Evolutionary conservation across 2,113 vertebrate genomes (phyloP).

Genomic region (Daphoenositta chrysoptera): DNA sequence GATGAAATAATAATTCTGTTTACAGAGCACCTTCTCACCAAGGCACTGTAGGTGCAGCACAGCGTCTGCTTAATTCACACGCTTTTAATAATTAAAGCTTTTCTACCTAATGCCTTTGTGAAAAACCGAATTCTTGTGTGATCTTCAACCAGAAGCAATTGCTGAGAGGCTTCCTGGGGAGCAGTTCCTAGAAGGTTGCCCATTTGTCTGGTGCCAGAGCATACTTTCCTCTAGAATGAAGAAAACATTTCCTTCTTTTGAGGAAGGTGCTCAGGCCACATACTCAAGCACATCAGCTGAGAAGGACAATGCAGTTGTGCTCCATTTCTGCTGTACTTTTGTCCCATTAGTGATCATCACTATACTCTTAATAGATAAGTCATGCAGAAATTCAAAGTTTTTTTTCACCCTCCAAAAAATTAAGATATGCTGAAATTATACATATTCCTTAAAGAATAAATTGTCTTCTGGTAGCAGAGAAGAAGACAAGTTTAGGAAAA

Average conservation of each 20-base stretch:
- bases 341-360: background rate
- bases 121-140: background rate
- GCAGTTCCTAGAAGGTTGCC: background rate
- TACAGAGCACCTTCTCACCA: slow-evolving; percentile 38
- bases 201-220: background rate
- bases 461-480: background rate
- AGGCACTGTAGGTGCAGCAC: slow-evolving; percentile 37
- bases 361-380: background rate
- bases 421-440: background rate
- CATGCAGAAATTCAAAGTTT: background rate
- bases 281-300: background rate
- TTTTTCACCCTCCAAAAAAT: background rate
- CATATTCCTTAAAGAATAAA: background rate
- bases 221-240: background rate
- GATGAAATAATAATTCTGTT: slow-evolving; percentile 69
- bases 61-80: slow-evolving; percentile 37
- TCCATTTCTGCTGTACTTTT: background rate
- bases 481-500: background rate
- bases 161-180: background rate
- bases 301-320: background rate
- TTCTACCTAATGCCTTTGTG: slow-evolving; percentile 43
- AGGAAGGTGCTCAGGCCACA: background rate
- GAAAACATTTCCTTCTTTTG: background rate
- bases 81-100: slow-evolving; percentile 64
- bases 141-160: background rate